A percentile compares a stretch with the other conserved stretches of the same genome.
Conservation (phyloP, 2,113 vertebrate species). For the Tauraco erythrolophus region DNA sequence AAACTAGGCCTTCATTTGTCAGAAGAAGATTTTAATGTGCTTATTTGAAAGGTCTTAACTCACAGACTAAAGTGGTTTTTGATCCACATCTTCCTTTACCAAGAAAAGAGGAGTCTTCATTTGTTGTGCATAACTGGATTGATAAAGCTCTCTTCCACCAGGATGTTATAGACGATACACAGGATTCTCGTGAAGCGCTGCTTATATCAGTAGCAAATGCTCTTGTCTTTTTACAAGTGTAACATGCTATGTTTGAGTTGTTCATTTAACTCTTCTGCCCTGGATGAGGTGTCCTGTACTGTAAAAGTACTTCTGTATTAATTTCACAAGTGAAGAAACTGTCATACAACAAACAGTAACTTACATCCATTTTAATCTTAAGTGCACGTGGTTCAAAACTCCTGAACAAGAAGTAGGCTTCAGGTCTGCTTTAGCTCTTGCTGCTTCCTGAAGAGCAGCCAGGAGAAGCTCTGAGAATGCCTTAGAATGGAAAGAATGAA, state of each 20-base stretch:
- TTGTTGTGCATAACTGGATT: neutral
- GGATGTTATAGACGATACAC: neutral
- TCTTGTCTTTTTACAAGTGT: neutral
- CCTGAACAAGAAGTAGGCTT: neutral
- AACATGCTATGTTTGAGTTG: neutral
- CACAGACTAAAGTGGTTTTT: neutral
- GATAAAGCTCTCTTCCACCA: neutral
- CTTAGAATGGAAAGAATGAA: neutral
- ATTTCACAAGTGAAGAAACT: neutral
- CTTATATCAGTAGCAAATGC: neutral
- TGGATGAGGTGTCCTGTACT: neutral
- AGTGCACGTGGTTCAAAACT: neutral
- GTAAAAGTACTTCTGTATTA: neutral
- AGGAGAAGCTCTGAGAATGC: neutral
- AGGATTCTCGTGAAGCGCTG: neutral
- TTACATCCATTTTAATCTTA: neutral
- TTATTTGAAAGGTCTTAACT: neutral
- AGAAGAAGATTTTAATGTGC: neutral
- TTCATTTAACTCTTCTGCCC: neutral
- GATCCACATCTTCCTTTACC: neutral
- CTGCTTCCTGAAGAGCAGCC: neutral
- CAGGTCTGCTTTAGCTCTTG: neutral
- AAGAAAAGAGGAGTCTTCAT: neutral
- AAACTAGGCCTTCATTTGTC: neutral
- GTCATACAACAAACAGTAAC: neutral